Evolutionary conservation across 1,140 invertebrate genomes (phyloP).

Genomic region (Muscidifurax raptorellus): DNA sequence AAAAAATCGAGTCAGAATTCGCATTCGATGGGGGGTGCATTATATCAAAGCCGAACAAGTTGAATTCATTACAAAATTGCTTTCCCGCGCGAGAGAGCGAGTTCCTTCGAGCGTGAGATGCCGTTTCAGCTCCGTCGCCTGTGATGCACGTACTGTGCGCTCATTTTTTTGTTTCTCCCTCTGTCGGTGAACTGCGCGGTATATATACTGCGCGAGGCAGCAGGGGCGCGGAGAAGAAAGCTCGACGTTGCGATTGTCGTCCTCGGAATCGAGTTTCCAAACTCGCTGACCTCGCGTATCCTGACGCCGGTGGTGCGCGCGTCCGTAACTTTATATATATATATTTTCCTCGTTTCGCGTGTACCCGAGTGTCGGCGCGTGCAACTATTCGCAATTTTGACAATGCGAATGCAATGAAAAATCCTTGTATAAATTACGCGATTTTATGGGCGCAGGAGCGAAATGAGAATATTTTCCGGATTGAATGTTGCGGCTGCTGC

Average conservation of each 20-base stretch:
- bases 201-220: not conserved
- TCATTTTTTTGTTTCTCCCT: not conserved
- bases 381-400: not conserved
- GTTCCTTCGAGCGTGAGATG: not conserved
- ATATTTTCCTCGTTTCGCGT: not conserved
- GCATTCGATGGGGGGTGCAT: too few relatives aligned
- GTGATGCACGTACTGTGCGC: not conserved
- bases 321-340: not conserved
- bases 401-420: too few relatives aligned
- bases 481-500: too few relatives aligned
- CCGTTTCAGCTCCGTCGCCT: not conserved
- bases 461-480: too few relatives aligned
- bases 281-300: slow-evolving; percentile 22
- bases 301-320: not conserved
- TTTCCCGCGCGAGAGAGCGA: too few relatives aligned
- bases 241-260: not conserved
- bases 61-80: too few relatives aligned
- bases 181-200: not conserved
- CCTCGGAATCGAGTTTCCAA: slow-evolving; percentile 31
- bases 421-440: too few relatives aligned
- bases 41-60: too few relatives aligned
- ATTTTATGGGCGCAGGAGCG: too few relatives aligned
- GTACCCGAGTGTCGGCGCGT: too few relatives aligned
- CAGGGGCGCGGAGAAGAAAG: not conserved
- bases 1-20: too few relatives aligned